These are phyloP conservation scores for Drusus annulatus DNA, from an alignment of 1,140 invertebrate species.

Conservation along the genomic window DNA sequence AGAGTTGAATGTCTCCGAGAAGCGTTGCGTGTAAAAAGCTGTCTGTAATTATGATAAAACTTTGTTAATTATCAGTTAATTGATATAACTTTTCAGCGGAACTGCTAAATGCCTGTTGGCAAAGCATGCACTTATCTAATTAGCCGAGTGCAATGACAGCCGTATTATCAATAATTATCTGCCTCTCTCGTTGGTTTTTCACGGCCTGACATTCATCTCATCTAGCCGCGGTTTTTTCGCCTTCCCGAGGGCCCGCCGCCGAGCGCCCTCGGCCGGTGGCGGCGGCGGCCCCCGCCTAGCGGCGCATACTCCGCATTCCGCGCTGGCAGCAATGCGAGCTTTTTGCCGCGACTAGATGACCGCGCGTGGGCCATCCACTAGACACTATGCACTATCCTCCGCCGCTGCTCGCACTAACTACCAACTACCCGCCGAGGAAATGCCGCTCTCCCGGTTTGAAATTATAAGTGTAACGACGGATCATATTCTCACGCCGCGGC, in stretches of 20 bases:
- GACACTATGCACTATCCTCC: too few species aligned
- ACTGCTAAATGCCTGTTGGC: background rate
- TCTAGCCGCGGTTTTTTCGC: slow-evolving; percentile 29
- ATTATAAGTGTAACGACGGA: slow-evolving; percentile 8
- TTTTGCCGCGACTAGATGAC: slow-evolving; percentile 26
- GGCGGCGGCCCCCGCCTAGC: background rate
- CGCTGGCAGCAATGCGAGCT: slow-evolving; percentile 10
- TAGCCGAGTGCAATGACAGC: slow-evolving; percentile 20
- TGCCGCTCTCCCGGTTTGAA: slow-evolving; percentile 1
- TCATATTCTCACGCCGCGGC: slow-evolving; percentile 18
- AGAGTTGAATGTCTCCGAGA: too few species aligned
- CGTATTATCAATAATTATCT: slow-evolving; percentile 16
- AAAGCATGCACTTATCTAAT: slow-evolving; percentile 21
- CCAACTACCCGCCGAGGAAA: background rate
- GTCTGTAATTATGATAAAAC: too few species aligned
- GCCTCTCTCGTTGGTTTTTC: slow-evolving; percentile 12
- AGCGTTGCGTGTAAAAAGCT: too few species aligned
- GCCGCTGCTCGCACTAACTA: too few species aligned
- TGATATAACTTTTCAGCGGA: background rate
- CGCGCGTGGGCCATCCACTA: slow-evolving; percentile 44
- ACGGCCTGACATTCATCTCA: slow-evolving; percentile 29
- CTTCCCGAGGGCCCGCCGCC: slow-evolving; percentile 7
- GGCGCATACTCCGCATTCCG: slow-evolving; percentile 44
- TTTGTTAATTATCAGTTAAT: too few species aligned
- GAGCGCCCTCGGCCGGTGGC: slow-evolving; percentile 16